Evolutionary conservation across 2,888 invertebrate genomes (phyloP), one percentile per base, ranked within the genome.

Genomic region (Acanthococcus lagerstroemiae): DNA sequence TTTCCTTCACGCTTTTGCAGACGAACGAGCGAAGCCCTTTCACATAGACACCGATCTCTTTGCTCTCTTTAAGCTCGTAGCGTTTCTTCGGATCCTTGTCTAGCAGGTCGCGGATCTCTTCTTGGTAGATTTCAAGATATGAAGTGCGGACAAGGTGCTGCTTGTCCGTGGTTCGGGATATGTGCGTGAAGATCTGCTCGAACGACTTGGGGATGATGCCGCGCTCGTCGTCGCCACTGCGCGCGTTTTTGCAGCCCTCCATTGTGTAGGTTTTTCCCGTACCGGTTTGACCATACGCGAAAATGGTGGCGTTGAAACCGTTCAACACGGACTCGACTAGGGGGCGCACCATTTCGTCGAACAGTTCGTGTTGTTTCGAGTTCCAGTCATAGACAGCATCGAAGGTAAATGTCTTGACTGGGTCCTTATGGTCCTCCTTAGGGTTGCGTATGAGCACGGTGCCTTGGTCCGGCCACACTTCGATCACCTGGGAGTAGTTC

Each of bases 271-370:
- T 85, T 75, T 85, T 84, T 60, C 96, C 97, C 0, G 97, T 96
- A 69, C 97, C 97, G 0, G 99, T 99, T 79, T 99, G 99, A 0
- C 97, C 99, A 77, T 99, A 99, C 1, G 97, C 99, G 80, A 99
- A 97, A 71, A 99, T 95, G 72, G 97, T 99, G 15, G 97, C 96
- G 78, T 99, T 99, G 78, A 96, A 99, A 1, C 99, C 99, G 74
- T 92, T 89, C 69, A 99, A 82, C 4, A 97, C 97, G 1, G 94
- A 94, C 70, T 94, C 87, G 22, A 99, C 94, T 72, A 99, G 78
- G 0, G 95, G 94, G 55, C 93, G 84, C 65, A 97, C 95, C 70
- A 94, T 92, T 77, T 97, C 95, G 76, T 95, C 94, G 79, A 97
- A 99, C 25, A 99, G 79, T 71, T 90, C 90, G 74, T 88, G 86